Evolutionary conservation across 1,140 invertebrate genomes (phyloP), one percentile per base, ranked within the genome.

Genomic region (Sitophilus oryzae): DNA sequence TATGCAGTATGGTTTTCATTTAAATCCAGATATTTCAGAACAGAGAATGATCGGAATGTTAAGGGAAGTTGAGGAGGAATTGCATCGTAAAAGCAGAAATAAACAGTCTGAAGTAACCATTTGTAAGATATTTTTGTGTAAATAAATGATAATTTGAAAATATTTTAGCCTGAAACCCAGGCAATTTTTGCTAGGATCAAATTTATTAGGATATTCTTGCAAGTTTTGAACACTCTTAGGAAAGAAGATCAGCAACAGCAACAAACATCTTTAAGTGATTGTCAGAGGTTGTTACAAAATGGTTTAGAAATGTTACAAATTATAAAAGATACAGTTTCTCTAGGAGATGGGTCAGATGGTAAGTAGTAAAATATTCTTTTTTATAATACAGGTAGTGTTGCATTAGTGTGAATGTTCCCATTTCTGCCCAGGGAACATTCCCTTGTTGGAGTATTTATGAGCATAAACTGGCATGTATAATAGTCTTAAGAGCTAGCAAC

Each of bases 31-130:
- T 67, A 82, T 96, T 8, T 86, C 85, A 15, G 91, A 95, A 67
- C 77, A 84, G 35, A 83, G 87, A 63, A 87, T 87, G 43, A 82
- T 86, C 47, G 82, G 84, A 0, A 87, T 91, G 81, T 74, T 97
- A 37, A 81, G 88, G 66, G 93, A 96, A 73, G 87, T 93, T 18
- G 94, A 98, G 70, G 93, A 96, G 62, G 91, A 96, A 51, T 70
- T 95, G 0, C 84, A 88, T 68, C 84, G 84, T 65, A 85, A 82
- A 64, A 80, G 81, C 60, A 80, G 82, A 62, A 79, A 77, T 63
- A 75, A 77, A 63, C 74, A 78, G 16, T 46, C 47, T 46, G 47
- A 49, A 19, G 57, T 56, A 36, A 42, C 20, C 52, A 52, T 41
- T 22, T 14, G 1, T 9, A 8, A 20, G 15, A 44, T 18, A 25